Evolutionary conservation across 2,797 vertebrate species (phyloP).

Genomic region (Myotis daubentonii): DNA sequence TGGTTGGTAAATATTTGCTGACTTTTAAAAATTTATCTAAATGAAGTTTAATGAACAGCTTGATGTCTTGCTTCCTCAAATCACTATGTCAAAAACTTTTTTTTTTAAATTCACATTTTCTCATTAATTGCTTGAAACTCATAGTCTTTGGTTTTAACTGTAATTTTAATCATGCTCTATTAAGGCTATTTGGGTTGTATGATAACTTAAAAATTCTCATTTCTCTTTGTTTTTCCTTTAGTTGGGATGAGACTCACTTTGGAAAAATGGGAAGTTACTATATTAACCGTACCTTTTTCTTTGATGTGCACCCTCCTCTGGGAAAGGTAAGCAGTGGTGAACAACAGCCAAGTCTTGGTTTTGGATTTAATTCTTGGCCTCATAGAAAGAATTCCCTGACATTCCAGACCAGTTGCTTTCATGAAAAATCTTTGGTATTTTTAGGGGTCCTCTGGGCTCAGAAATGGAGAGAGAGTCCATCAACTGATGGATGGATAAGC

Average conservation of each 20-base stretch:
- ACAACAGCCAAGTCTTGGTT: background rate
- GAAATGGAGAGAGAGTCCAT: background rate
- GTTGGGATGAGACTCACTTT: slow-evolving; percentile 99
- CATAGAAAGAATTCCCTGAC: background rate
- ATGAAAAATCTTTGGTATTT: slow-evolving; percentile 24
- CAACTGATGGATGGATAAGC: background rate
- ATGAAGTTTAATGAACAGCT: background rate
- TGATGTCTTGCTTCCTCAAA: background rate
- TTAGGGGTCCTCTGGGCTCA: slow-evolving; percentile 13
- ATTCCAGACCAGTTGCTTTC: slow-evolving; percentile 11
- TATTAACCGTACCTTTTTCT: slow-evolving; percentile 98
- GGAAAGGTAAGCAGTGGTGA: slow-evolving; percentile 91
- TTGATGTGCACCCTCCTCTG: slow-evolving; percentile 97
- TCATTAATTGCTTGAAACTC: slow-evolving; percentile 48
- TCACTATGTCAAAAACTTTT: slow-evolving; percentile 20
- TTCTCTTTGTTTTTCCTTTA: slow-evolving; percentile 80
- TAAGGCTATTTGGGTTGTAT: background rate
- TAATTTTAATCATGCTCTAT: slow-evolving; percentile 35
- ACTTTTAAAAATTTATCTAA: background rate
- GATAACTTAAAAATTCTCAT: slow-evolving; percentile 5
- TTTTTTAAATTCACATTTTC: slow-evolving; percentile 14
- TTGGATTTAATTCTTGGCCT: background rate
- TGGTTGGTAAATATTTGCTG: slow-evolving; percentile 36
- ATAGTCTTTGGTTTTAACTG: slow-evolving; percentile 49
- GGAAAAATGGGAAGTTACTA: slow-evolving; percentile 99